Percentiles rank a stretch among this genome's conserved stretches.
phyloP scores from a whole-genome alignment of 2,113 vertebrate species.

The Setophaga petechia region DNA sequence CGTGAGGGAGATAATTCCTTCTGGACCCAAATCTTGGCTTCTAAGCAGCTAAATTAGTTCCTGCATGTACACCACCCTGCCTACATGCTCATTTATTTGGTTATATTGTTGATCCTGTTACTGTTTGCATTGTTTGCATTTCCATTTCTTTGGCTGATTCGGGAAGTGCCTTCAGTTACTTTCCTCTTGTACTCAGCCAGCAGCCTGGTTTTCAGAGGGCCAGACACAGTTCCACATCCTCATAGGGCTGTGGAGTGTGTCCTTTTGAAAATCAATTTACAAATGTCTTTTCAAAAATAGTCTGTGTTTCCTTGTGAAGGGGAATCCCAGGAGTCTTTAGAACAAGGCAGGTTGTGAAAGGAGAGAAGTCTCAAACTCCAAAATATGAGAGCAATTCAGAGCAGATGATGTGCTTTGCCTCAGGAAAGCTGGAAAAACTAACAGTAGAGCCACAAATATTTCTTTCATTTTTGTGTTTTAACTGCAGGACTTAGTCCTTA shows the following conservation, averaged over 20 bases:
- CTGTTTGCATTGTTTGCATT: not conserved
- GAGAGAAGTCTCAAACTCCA: not conserved
- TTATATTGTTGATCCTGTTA: not conserved
- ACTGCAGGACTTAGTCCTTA: not conserved
- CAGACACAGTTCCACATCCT: not conserved
- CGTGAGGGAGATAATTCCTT: not conserved
- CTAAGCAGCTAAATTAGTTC: not conserved
- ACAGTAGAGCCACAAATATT: not conserved
- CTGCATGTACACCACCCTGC: not conserved
- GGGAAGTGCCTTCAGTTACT: not conserved
- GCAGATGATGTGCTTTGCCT: not conserved
- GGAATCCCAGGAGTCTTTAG: not conserved
- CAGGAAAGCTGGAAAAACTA: not conserved
- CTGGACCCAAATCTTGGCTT: not conserved
- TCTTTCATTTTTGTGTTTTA: not conserved
- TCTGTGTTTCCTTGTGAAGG: not conserved
- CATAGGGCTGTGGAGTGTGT: accelerated
- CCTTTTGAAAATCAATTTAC: not conserved
- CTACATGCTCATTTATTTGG: not conserved
- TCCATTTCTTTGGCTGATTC: not conserved
- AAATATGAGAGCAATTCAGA: not conserved
- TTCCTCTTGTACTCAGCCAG: not conserved
- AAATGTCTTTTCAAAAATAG: not conserved
- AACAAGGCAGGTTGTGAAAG: not conserved
- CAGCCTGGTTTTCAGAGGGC: not conserved